A percentile compares a stretch with the other conserved stretches of the same genome.
These are phyloP conservation scores for Luidia sarsii DNA, from an alignment of 53 echinoderm and acorn worm genomes.

Conservation along the genomic window DNA sequence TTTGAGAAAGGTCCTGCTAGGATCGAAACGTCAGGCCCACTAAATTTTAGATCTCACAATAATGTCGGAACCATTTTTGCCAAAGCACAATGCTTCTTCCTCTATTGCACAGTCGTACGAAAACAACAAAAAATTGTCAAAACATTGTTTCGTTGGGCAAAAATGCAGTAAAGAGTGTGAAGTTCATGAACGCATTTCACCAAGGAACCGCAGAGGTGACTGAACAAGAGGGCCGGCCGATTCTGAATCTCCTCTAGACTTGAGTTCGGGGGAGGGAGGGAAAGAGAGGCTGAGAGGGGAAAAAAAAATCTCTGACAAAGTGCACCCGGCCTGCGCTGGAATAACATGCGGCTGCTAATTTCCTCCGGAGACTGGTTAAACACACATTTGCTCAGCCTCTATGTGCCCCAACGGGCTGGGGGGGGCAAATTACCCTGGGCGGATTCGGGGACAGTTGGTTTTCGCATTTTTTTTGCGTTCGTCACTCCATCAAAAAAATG, in stretches of 20 bases:
- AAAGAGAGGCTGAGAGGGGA: not conserved
- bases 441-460: not conserved
- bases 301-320: not conserved
- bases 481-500: too few species aligned
- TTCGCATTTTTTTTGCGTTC: constrained; percentile 1
- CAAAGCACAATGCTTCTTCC: too few species aligned
- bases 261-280: too few species aligned
- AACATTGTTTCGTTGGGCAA: too few species aligned
- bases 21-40: too few species aligned
- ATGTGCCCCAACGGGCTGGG: not conserved
- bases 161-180: too few species aligned
- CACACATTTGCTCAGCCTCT: constrained; percentile 4
- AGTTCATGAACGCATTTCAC: too few species aligned
- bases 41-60: too few species aligned
- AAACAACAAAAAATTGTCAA: not conserved
- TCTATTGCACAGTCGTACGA: too few species aligned
- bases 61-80: too few species aligned
- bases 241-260: too few species aligned
- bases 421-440: constrained; percentile 2
- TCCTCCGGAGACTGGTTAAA: constrained; percentile 36
- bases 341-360: not conserved
- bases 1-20: too few species aligned
- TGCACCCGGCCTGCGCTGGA: constrained; percentile 6
- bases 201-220: not conserved
- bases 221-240: not conserved